Evolutionary conservation across 1,140 invertebrate genomes (phyloP), one percentile per base, ranked within the genome.

Genomic region (Amyelois transitella): DNA sequence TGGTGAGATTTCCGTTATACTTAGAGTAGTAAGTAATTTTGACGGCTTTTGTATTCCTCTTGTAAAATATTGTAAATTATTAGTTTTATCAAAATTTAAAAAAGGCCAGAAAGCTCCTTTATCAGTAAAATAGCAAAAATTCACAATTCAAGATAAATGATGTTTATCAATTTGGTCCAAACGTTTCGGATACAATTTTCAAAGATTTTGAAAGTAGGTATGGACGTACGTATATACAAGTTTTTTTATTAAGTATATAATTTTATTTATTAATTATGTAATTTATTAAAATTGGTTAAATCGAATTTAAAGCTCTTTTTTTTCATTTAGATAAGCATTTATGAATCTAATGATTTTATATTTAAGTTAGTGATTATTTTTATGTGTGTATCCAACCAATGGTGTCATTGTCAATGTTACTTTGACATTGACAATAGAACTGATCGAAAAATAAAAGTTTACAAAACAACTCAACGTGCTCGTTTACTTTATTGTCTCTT

Each of bases 11-110:
- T 25, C 77, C 83, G 79, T 85, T 84, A 64, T 84, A 86, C 77
- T 86, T 84, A 6, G 71, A 72, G 64, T 84, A 86, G 83, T 74
- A 86, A 76, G 52, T 75, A 84, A 86, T 86, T 84, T 86, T 86
- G 83, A 54, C 75, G 80, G 66, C 58, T 54, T 78, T 70, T 64
- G 54, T 54, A 43, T 28, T 55, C 56, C 54, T 28, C 60, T 60
- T 24, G 47, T 53, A 47, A 14, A 56, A 56, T 43, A 55, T 51
- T 57, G 38, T 10, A 51, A 48, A 51, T 44, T 43, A 58, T 0
- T 43, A 32, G 43, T 56, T 25, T 58, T 62, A 52, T 50, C 18
- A 58, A 53, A 57, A 53, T 43, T 20, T 25, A 53, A 53, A 58
- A 43, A 54, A 43, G 22, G 6, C 10, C 1, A 24, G 28, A 48